Percentiles rank a stretch among this genome's conserved stretches.
Evolutionary conservation across 2,888 invertebrate genomes (phyloP).

Genomic region (Ormyrus nitidulus): DNA sequence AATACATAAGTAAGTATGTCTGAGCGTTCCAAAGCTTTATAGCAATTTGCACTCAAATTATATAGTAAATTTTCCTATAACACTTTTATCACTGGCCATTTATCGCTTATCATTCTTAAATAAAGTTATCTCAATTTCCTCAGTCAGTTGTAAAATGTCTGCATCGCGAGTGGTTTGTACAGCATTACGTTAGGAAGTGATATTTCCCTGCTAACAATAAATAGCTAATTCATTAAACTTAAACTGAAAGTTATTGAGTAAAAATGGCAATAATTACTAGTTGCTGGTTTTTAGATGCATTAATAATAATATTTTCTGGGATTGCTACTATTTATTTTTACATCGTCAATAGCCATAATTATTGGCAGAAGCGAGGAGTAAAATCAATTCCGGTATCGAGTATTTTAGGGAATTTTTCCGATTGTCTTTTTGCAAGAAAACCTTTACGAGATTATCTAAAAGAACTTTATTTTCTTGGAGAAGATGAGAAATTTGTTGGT

Average conservation of each 20-base stretch:
- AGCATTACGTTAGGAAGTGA: neutral
- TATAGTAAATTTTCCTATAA: too few relatives aligned
- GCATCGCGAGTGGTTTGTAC: neutral
- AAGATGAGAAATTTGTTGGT: slow-evolving; percentile 70
- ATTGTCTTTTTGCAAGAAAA: slow-evolving; percentile 67
- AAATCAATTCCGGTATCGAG: slow-evolving; percentile 61
- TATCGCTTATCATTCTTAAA: slow-evolving; percentile 4
- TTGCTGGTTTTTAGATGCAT: neutral
- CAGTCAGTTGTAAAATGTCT: neutral
- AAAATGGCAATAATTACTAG: slow-evolving; percentile 19
- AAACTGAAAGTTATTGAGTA: neutral
- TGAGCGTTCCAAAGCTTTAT: too few relatives aligned
- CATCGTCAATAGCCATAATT: slow-evolving; percentile 28
- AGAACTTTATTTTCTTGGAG: slow-evolving; percentile 69
- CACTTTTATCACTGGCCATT: neutral
- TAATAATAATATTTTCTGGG: neutral
- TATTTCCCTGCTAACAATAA: too few relatives aligned
- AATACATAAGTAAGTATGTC: too few relatives aligned
- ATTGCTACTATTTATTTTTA: slow-evolving; percentile 30
- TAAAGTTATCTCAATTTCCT: neutral
- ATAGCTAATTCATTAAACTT: too few relatives aligned
- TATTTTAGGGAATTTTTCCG: slow-evolving; percentile 74
- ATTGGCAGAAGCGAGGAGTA: slow-evolving; percentile 55
- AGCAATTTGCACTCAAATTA: too few relatives aligned
- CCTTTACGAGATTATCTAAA: slow-evolving; percentile 69